Evolutionary conservation across 1,140 invertebrate genomes (phyloP).

Genomic region (Habropoda laboriosa): DNA sequence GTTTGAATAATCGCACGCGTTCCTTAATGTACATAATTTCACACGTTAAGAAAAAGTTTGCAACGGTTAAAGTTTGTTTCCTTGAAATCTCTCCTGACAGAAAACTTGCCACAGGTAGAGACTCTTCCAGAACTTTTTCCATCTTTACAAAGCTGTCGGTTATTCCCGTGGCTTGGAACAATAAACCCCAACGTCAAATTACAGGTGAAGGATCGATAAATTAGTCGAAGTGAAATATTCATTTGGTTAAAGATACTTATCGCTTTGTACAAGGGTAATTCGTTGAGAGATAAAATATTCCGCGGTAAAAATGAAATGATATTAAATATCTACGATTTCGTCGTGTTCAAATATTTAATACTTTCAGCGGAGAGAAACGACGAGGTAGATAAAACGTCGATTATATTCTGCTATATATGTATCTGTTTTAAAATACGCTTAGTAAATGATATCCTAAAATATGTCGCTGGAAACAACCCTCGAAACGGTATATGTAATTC

Average conservation of each 20-base stretch:
- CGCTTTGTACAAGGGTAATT: too few species aligned
- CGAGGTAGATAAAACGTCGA: too few species aligned
- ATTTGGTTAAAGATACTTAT: too few species aligned
- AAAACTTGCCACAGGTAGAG: not conserved
- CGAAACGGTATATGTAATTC: not conserved
- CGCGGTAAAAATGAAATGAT: too few species aligned
- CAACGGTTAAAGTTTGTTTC: slow-evolving; percentile 7
- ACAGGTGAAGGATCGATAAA: not conserved
- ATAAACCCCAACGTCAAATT: not conserved
- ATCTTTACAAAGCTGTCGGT: not conserved
- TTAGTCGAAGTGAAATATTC: not conserved
- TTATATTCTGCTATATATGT: too few species aligned
- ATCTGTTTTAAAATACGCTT: not conserved
- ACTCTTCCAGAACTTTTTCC: slow-evolving; percentile 2
- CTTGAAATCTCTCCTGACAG: not conserved
- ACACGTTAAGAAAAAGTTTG: not conserved
- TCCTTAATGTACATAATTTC: not conserved
- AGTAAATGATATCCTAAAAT: not conserved
- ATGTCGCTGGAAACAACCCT: not conserved
- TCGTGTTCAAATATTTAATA: too few species aligned
- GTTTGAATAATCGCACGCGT: not conserved
- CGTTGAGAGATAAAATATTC: too few species aligned
- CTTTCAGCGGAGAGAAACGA: too few species aligned
- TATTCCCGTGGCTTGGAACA: not conserved
- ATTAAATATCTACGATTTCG: too few species aligned